Conservation (phyloP, 2,888 invertebrate species). For the Meghimatium bilineatum region DNA sequence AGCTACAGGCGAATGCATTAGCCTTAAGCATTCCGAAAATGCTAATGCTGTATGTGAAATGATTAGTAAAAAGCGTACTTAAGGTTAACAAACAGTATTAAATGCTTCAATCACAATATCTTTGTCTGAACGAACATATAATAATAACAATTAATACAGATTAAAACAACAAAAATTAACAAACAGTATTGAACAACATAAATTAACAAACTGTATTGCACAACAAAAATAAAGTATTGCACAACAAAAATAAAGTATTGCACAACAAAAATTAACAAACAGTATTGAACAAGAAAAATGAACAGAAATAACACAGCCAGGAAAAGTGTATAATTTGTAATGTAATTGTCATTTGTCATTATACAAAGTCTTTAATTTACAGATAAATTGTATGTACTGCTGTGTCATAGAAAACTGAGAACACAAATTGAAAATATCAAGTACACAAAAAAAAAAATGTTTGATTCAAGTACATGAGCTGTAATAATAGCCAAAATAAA, state of each 20-base stretch:
- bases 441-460: neutral
- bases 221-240: neutral
- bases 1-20: too few species aligned
- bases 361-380: conserved; percentile 33
- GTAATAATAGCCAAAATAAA: too few species aligned
- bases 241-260: neutral
- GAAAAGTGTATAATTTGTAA: conserved; percentile 39
- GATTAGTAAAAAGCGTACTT: too few species aligned
- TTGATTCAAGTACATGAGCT: neutral
- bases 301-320: neutral
- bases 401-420: neutral
- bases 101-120: too few species aligned
- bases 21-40: too few species aligned
- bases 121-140: too few species aligned
- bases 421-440: neutral
- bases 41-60: too few species aligned
- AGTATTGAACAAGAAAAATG: neutral
- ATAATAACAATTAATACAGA: too few species aligned
- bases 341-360: conserved; percentile 38
- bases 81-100: too few species aligned
- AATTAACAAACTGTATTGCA: too few species aligned
- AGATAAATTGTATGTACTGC: conserved; percentile 13
- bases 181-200: too few species aligned
- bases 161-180: too few species aligned
- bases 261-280: neutral